phyloP scores from a whole-genome alignment of 1,140 invertebrate genomes.

The Drosophila ironensis region DNA sequence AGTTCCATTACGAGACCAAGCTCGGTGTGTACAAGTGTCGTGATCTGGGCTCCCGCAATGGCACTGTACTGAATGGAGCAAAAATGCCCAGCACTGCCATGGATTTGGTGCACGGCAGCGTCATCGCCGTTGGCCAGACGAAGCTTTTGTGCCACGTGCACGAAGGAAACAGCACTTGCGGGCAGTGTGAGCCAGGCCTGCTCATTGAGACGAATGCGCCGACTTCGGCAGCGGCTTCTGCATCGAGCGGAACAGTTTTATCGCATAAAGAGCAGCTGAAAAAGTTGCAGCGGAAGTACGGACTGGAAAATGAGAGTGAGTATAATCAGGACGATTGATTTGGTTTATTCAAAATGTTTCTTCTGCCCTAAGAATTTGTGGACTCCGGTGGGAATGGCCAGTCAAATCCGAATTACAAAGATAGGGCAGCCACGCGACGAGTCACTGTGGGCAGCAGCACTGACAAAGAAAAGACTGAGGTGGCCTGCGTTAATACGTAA shows the following conservation, averaged over 20 bases:
- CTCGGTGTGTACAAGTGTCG: slow-evolving; percentile 86
- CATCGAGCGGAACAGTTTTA: slow-evolving; percentile 21
- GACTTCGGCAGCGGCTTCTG: background rate
- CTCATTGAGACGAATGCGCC: slow-evolving; percentile 81
- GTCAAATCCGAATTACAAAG: slow-evolving; percentile 84
- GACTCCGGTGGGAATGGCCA: slow-evolving; percentile 60
- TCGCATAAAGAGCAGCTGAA: slow-evolving; percentile 88
- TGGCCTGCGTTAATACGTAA: slow-evolving; percentile 90
- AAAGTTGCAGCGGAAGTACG: slow-evolving; percentile 92
- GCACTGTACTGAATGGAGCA: slow-evolving; percentile 91
- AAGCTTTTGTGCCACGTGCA: slow-evolving; percentile 94
- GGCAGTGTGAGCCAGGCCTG: slow-evolving; percentile 93
- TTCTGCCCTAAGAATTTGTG: slow-evolving; percentile 59
- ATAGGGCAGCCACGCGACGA: slow-evolving; percentile 90
- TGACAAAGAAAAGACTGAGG: slow-evolving; percentile 91
- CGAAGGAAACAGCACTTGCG: slow-evolving; percentile 91
- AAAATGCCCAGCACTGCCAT: slow-evolving; percentile 87
- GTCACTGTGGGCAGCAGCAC: slow-evolving; percentile 91
- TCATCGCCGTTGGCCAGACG: slow-evolving; percentile 87
- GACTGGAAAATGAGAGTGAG: slow-evolving; percentile 85
- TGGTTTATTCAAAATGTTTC: background rate
- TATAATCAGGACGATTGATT: slow-evolving; percentile 35
- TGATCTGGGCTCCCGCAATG: slow-evolving; percentile 94
- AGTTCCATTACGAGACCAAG: slow-evolving; percentile 86
- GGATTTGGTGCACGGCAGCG: slow-evolving; percentile 89